A percentile compares a stretch with the other conserved stretches of the same genome.
These are phyloP conservation scores for Spatula clypeata DNA, from an alignment of 2,797 vertebrate species.

Conservation along the genomic window DNA sequence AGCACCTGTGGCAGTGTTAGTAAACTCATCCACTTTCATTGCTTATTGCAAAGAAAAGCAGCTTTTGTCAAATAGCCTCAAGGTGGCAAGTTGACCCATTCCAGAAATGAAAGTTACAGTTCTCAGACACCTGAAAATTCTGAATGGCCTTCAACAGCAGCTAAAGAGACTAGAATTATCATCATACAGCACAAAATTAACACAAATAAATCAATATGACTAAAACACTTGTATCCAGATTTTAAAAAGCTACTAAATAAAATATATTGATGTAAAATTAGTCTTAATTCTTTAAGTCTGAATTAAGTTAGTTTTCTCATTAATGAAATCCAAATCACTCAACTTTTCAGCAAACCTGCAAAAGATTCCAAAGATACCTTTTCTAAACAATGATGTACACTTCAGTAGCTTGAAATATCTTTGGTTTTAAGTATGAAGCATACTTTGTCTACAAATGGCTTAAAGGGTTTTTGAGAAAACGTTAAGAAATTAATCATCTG, in stretches of 20 bases:
- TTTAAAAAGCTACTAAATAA: neutral
- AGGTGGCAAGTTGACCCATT: neutral
- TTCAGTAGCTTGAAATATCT: neutral
- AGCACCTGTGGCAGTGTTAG: neutral
- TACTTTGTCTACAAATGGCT: neutral
- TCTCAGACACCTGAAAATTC: neutral
- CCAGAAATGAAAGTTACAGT: neutral
- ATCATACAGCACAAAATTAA: neutral
- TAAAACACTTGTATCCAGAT: neutral
- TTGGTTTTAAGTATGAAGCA: neutral
- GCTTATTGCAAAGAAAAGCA: neutral
- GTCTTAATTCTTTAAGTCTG: neutral
- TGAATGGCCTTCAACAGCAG: neutral
- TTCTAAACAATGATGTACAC: neutral
- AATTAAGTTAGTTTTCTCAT: slow-evolving; percentile 17
- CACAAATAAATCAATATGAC: neutral
- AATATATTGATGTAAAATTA: neutral
- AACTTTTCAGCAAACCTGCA: neutral
- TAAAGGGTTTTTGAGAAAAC: neutral
- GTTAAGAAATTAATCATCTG: neutral
- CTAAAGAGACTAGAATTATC: neutral
- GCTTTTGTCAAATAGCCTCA: neutral
- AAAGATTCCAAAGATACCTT: neutral
- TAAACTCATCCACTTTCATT: neutral
- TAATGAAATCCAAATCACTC: neutral